A percentile compares a stretch with the other conserved stretches of the same genome.
phyloP scores from a whole-genome alignment of 2,113 vertebrate genomes.

The Xenopus borealis region DNA sequence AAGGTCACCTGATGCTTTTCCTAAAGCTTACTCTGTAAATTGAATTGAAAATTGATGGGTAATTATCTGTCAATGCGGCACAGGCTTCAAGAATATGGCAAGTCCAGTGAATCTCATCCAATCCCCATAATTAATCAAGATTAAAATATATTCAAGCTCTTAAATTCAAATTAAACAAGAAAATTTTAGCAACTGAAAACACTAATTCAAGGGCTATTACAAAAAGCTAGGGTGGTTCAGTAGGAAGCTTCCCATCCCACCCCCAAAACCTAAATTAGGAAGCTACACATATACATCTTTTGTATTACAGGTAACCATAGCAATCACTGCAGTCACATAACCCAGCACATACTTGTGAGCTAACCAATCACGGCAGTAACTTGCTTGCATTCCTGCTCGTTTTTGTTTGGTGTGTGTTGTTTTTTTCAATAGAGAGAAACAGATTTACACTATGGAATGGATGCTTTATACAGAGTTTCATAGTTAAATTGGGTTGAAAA shows the following conservation, averaged over 20 bases:
- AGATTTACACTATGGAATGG: no score
- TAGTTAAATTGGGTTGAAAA: no score
- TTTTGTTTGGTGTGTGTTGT: not conserved
- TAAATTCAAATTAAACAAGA: conserved; percentile 18
- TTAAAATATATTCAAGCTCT: conserved; percentile 14
- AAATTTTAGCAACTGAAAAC: conserved; percentile 2
- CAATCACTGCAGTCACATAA: not conserved
- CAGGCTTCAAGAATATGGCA: not conserved
- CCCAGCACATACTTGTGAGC: not conserved
- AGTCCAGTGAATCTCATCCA: not conserved
- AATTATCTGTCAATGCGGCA: not conserved
- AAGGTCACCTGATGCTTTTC: not conserved
- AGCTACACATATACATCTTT: not conserved
- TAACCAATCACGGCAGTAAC: not conserved
- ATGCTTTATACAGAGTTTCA: no score
- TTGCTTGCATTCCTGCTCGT: not conserved
- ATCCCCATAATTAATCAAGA: conserved; percentile 16
- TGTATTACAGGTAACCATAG: not conserved
- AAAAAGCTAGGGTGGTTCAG: not conserved
- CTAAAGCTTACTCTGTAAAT: not conserved
- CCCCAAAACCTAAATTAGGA: not conserved
- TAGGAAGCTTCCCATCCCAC: not conserved
- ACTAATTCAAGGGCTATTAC: not conserved
- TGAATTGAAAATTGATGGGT: conserved; percentile 8
- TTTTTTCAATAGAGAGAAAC: no score